Evolutionary conservation across 2,888 invertebrate genomes (phyloP).

Genomic region (Nymphalis polychloros): DNA sequence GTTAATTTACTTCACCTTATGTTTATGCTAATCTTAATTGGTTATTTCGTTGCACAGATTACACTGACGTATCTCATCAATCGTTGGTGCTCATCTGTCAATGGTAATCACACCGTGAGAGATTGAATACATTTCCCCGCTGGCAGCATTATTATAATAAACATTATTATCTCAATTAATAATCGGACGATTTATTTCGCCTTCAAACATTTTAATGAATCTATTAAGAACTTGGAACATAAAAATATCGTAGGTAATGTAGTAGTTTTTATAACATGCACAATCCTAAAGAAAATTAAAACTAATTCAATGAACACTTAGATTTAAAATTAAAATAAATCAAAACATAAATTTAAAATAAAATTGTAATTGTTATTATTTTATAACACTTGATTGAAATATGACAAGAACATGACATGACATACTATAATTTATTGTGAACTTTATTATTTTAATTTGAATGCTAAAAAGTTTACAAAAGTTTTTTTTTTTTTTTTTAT

Average conservation of each 20-base stretch:
- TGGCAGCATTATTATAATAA: conserved; percentile 17
- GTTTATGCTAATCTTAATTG: conserved; percentile 80
- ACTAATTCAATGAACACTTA: background rate
- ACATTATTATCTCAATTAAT: conserved; percentile 59
- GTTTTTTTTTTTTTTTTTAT: too few species aligned
- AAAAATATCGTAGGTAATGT: conserved; percentile 3
- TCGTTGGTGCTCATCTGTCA: conserved; percentile 65
- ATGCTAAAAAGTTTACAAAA: too few species aligned
- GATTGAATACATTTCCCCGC: conserved; percentile 21
- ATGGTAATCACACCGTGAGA: conserved; percentile 53
- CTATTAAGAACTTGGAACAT: conserved; percentile 4
- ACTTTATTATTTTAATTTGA: too few species aligned
- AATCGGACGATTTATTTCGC: conserved; percentile 43
- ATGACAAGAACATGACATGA: too few species aligned
- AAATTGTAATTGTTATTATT: too few species aligned
- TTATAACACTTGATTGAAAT: too few species aligned
- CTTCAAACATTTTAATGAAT: conserved; percentile 13
- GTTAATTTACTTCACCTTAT: conserved; percentile 75
- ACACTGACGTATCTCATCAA: conserved; percentile 55
- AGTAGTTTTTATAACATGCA: background rate
- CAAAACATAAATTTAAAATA: too few species aligned
- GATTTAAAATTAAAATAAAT: too few species aligned
- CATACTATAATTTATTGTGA: too few species aligned
- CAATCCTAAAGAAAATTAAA: background rate
- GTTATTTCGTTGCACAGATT: conserved; percentile 74